Evolutionary conservation across 2,113 vertebrate species (phyloP).

Genomic region (Antechinus flavipes): DNA sequence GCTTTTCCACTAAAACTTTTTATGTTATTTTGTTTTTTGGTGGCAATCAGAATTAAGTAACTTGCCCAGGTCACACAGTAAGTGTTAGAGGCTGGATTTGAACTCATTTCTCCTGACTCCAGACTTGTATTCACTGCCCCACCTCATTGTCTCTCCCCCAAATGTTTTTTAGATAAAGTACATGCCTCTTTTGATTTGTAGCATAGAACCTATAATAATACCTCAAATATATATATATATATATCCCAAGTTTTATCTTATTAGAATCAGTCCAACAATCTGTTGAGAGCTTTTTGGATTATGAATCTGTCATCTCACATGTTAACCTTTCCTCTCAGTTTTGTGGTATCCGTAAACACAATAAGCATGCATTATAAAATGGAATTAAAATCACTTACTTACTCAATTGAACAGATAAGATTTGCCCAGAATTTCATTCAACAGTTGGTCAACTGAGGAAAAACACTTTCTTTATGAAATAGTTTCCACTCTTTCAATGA

Average conservation of each 20-base stretch:
- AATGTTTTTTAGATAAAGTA: background rate
- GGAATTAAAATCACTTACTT: background rate
- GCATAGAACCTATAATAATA: background rate
- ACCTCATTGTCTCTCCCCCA: background rate
- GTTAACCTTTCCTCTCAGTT: background rate
- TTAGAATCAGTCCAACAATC: background rate
- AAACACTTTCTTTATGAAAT: background rate
- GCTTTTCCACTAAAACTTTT: background rate
- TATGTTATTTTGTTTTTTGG: too few relatives aligned
- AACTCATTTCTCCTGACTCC: too few relatives aligned
- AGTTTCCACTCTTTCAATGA: background rate
- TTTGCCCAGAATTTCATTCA: background rate
- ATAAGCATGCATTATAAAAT: background rate
- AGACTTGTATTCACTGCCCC: too few relatives aligned
- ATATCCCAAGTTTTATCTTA: background rate
- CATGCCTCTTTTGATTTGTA: background rate
- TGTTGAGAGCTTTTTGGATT: background rate
- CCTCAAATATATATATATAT: background rate
- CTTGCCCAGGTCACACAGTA: too few relatives aligned
- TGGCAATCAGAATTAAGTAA: too few relatives aligned
- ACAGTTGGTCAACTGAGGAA: background rate
- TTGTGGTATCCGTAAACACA: background rate
- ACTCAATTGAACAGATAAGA: background rate
- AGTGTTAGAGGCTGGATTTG: too few relatives aligned
- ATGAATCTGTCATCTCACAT: background rate